Conservation (phyloP, 2,888 invertebrate genomes). For the Tiliacea aurago region DNA sequence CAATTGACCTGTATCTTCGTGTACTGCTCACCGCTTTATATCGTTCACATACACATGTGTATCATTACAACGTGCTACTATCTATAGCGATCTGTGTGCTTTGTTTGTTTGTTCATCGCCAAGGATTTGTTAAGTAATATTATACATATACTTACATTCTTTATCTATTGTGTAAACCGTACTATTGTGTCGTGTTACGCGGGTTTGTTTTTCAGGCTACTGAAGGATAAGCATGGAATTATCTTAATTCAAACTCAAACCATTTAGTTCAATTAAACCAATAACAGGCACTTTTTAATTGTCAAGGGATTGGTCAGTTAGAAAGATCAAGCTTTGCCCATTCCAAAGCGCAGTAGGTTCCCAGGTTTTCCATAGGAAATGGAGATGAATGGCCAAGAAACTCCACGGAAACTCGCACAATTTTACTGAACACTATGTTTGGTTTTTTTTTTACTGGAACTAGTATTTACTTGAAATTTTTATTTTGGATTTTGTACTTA, state of each 20-base stretch:
- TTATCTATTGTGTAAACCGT: conserved; percentile 44
- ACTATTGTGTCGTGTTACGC: conserved; percentile 39
- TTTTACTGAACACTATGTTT: not conserved
- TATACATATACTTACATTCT: conserved; percentile 14
- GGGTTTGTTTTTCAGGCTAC: conserved; percentile 2
- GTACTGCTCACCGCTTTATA: conserved; percentile 1
- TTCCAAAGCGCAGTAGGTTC: too few relatives aligned
- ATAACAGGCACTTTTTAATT: not conserved
- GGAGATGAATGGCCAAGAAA: too few relatives aligned
- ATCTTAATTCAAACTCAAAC: not conserved
- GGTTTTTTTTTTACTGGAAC: not conserved
- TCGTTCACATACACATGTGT: conserved; percentile 41
- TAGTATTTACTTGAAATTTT: not conserved
- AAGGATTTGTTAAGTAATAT: conserved; percentile 62
- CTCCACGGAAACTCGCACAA: not conserved
- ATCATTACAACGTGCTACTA: conserved; percentile 9
- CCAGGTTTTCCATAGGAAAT: too few relatives aligned
- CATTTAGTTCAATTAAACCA: too few relatives aligned
- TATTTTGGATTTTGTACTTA: not conserved
- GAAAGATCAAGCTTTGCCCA: too few relatives aligned
- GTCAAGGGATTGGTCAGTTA: not conserved
- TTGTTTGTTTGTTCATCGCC: conserved; percentile 53
- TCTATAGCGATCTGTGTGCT: conserved; percentile 29
- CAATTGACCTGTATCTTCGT: not conserved
- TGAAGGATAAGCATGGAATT: conserved; percentile 9